These are phyloP conservation scores for Tetramorium alpestre DNA, from an alignment of 1,140 invertebrate genomes.

Conservation along the genomic window DNA sequence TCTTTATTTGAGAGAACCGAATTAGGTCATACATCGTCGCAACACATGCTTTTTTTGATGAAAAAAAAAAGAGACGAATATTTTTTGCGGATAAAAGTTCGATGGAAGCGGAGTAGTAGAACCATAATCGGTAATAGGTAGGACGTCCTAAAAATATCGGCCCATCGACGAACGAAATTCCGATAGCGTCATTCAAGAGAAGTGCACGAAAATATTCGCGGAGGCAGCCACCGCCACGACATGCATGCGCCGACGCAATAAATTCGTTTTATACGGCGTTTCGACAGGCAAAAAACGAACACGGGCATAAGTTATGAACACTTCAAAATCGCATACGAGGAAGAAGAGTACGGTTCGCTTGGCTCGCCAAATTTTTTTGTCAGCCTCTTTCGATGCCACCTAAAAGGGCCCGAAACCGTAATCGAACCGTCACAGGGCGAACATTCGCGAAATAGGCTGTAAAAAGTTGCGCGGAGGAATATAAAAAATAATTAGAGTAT, in stretches of 20 bases:
- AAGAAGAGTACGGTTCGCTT: constrained; percentile 31
- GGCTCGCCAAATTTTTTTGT: constrained; percentile 65
- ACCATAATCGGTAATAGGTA: constrained; percentile 64
- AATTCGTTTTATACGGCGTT: constrained; percentile 80
- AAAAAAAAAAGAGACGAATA: constrained; percentile 23
- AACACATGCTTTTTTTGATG: constrained; percentile 11
- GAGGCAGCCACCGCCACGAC: constrained; percentile 73
- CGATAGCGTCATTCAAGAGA: constrained; percentile 63
- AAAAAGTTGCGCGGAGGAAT: constrained; percentile 17
- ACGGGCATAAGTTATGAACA: constrained; percentile 77
- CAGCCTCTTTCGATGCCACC: neutral
- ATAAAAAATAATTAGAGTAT: neutral
- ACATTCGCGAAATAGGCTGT: neutral
- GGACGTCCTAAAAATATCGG: constrained; percentile 64
- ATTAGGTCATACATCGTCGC: constrained; percentile 14
- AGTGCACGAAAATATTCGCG: constrained; percentile 67
- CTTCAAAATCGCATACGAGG: constrained; percentile 78
- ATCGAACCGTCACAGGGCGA: neutral
- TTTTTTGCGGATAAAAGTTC: constrained; percentile 23
- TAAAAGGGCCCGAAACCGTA: neutral
- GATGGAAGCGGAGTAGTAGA: constrained; percentile 15
- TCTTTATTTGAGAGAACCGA: constrained; percentile 4
- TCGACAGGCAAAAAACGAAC: constrained; percentile 81
- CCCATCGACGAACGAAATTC: constrained; percentile 67
- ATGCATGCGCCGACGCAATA: constrained; percentile 78